Evolutionary conservation across 2,797 vertebrate genomes (phyloP), one percentile per base, ranked within the genome.

Genomic region (Clarias platycephalus): DNA sequence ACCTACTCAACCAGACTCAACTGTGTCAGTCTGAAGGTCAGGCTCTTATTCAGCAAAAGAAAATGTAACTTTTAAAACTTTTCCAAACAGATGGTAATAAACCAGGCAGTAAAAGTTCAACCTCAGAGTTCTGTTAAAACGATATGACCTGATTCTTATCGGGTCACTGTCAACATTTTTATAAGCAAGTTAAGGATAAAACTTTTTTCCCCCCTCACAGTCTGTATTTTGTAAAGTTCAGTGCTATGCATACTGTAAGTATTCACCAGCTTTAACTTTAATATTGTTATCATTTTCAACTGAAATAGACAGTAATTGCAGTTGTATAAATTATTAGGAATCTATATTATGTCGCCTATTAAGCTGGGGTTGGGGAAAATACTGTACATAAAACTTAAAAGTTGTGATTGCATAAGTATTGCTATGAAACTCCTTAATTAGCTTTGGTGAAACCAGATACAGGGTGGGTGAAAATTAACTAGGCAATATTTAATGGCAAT

Each of bases 1-100:
- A 53, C n/a, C 40, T 66, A 81, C 66, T 81, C 80, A 81, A n/a
- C 34, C 22, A 55, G 66, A 70, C 80, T 81, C 64, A 16, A n/a
- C 28, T 34, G 31, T 81, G 66, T 58, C 63, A 40, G 37, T 40
- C 37, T 80, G 40, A 80, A 80, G 63, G 78, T 80, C 63, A 53
- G 40, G 31, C 44, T 20, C 26, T 80, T 80, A 31, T 66, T 66
- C 26, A 20, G 22, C 22, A 20, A 28, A 16, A 78, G 55, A 12
- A 57, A 77, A 78, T 78, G 4, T 37, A 64, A 28, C n/a, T 44
- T 49, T 26, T 26, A 12, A 49, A 49, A 20, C 77, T 80, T 64
- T 64, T 64, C n/a, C 53, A 28, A 66, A 31, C 15, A 1, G 16
- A 66, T 22, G 26, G n/a, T 53, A 26, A 22, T 66, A 31, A 22